These are phyloP conservation scores for Todus mexicanus DNA, from an alignment of 2,797 vertebrate genomes.

Conservation along the genomic window DNA sequence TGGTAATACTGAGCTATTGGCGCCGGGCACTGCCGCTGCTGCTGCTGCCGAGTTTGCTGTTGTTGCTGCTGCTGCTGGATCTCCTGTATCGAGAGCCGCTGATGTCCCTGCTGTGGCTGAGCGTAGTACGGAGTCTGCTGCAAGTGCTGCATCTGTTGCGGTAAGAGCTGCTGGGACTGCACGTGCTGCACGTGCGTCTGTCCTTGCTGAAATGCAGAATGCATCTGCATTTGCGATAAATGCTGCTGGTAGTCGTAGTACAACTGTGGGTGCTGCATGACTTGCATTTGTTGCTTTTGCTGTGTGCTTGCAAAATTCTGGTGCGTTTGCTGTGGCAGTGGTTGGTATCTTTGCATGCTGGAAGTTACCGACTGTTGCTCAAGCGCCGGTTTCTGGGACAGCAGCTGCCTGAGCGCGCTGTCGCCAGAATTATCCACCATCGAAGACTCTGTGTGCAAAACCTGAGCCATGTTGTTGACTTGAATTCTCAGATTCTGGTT, in stretches of 20 bases:
- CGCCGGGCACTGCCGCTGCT: constrained; percentile 71
- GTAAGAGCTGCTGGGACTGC: constrained; percentile 72
- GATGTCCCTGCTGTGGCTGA: constrained; percentile 70
- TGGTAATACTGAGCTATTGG: constrained; percentile 80
- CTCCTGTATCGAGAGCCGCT: constrained; percentile 71
- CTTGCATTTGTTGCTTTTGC: constrained; percentile 75
- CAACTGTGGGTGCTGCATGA: constrained; percentile 73
- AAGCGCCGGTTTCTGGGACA: constrained; percentile 74
- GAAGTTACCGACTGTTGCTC: constrained; percentile 69
- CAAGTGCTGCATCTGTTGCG: constrained; percentile 75
- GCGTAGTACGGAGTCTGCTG: constrained; percentile 79
- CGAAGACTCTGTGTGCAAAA: constrained; percentile 71
- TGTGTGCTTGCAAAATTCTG: constrained; percentile 68
- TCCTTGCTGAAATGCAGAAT: constrained; percentile 70
- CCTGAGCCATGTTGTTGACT: constrained; percentile 79
- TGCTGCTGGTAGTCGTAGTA: constrained; percentile 80
- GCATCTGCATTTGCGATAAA: constrained; percentile 71
- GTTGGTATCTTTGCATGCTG: constrained; percentile 70
- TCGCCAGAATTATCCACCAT: constrained; percentile 72
- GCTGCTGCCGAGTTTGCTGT: constrained; percentile 62
- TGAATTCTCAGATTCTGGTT: constrained; percentile 82
- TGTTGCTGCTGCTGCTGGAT: constrained; percentile 66
- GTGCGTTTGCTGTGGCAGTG: constrained; percentile 73
- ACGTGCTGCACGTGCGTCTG: constrained; percentile 67
- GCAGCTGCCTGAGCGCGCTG: constrained; percentile 78